Base-by-base conservation (phyloP, 2,113 vertebrate species). In the Mirza zaza region DNA sequence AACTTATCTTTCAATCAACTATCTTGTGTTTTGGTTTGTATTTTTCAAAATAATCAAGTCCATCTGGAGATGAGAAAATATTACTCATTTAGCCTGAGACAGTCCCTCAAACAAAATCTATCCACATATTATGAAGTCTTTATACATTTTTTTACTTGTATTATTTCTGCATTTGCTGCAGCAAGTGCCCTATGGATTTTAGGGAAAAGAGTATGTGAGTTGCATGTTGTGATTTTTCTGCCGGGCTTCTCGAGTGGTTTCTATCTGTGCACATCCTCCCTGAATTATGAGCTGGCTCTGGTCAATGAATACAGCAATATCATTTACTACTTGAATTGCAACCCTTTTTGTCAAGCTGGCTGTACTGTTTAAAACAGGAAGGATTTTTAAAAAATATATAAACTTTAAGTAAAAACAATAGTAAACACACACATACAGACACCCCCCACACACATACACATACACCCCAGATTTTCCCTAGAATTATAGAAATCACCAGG, bases 141-240 rank as follows among this genome's bases (percentile, higher is more conserved):
- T 77, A 48, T 0, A 1, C 14, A 61, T 67, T 83, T 50, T 89
- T 34, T 25, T 9, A 25, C 63, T 32, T 79, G 7, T 8, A 50
- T 52, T 87, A 79, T 90, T 97, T 92, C 68, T 93, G n/a, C 34
- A 63, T 89, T 75, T 94, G 27, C 77, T 96, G 82, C 34, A 93
- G 65, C 55, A 87, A 92, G 83, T 86, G 87, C 77, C 50, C 27
- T 81, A 25, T 76, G 90, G 29, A 92, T 97, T 96, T 97, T 61
- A 52, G 93, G 68, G 45, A 65, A 68, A 94, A 82, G 61, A 25
- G 20, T 39, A 1, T 83, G 10, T 96, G 92, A 95, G 45, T 75
- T 55, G 59, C 94, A 85, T 57, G 39, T 23, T 57, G 39, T 23
- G 76, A 59, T 79, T 50, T 45, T 34, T 36, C 70, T 83, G 77